Evolutionary conservation across 2,797 vertebrate genomes (phyloP), one percentile per base, ranked within the genome.

Genomic region (Hippocampus kuda): DNA sequence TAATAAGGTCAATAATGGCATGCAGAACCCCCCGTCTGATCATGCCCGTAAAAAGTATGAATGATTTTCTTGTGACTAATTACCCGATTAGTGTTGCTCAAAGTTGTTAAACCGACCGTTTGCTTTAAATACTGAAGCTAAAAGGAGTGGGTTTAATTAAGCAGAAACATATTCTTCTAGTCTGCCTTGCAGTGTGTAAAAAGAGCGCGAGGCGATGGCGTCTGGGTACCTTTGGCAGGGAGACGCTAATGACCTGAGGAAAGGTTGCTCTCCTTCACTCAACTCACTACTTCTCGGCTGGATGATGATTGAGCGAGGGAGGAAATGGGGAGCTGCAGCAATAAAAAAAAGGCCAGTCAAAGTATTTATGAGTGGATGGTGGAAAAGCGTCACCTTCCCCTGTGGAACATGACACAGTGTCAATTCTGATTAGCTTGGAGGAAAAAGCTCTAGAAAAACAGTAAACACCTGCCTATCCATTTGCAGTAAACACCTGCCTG

Each of bases 21-120:
- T 67, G 72, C 68, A 68, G 70, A 82, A 38, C 74, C 72, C 2
- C 5, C 12, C n/a, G 78, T 76, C 79, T 79, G 84, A 86, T 88
- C 87, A 86, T 82, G 86, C 75, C 84, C 86, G 90, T 91, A 92
- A 91, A 91, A 89, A 75, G 72, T 87, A 89, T 91, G 88, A 91
- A 92, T 91, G 86, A 91, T 90, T 89, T 89, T 85, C 79, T 86
- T 86, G 83, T 90, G 89, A 92, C 90, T 92, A 93, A 93, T 92
- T 92, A 87, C 83, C 89, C 89, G 77, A 91, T 91, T 89, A 91
- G 90, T 90, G 88, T 89, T 81, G 74, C 85, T 57, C 84, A 90
- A 91, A 91, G 90, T 90, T 90, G 89, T 91, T 91, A 91, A 92
- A 91, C 88, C 91, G 86, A 89, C 88, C 90, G 89, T 91, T 92